Conservation (phyloP, 2,113 vertebrate species). For the Gasterosteus aculeatus region DNA sequence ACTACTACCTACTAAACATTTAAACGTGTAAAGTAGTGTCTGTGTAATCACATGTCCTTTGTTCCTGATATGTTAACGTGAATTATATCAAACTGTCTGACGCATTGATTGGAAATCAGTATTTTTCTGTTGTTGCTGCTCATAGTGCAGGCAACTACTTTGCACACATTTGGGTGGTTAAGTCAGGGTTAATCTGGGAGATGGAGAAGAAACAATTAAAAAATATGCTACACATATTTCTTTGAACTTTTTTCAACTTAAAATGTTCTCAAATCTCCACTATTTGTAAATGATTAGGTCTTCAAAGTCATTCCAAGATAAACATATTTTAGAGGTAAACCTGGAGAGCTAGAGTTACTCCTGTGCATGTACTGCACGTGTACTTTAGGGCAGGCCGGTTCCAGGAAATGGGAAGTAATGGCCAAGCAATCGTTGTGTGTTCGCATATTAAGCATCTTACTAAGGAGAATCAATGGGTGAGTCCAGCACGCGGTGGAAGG, state of each 20-base stretch:
- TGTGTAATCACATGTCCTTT: too few relatives aligned
- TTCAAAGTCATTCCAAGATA: too few relatives aligned
- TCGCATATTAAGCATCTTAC: too few relatives aligned
- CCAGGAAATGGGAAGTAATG: slow-evolving; percentile 65
- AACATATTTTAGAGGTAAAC: slow-evolving; percentile 14
- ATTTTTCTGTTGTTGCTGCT: not conserved
- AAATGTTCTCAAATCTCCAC: too few relatives aligned
- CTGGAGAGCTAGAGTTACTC: slow-evolving; percentile 57
- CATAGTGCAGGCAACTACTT: not conserved
- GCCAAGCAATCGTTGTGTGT: slow-evolving; percentile 32
- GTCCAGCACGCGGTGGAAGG: too few relatives aligned
- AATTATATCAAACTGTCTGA: not conserved
- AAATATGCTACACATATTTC: too few relatives aligned
- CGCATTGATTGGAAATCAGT: not conserved
- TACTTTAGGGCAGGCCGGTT: slow-evolving; percentile 41
- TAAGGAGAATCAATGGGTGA: not conserved
- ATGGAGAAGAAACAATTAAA: not conserved
- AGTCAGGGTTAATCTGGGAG: not conserved
- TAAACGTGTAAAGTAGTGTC: too few relatives aligned
- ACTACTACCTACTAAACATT: too few relatives aligned
- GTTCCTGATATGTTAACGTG: too few relatives aligned
- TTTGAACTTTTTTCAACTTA: too few relatives aligned
- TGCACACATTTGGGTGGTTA: not conserved
- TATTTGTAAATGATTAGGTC: too few relatives aligned
- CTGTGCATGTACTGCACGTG: not conserved